Evolutionary conservation across 2,888 invertebrate genomes (phyloP).

Genomic region (Agonopterix alstromeriana): DNA sequence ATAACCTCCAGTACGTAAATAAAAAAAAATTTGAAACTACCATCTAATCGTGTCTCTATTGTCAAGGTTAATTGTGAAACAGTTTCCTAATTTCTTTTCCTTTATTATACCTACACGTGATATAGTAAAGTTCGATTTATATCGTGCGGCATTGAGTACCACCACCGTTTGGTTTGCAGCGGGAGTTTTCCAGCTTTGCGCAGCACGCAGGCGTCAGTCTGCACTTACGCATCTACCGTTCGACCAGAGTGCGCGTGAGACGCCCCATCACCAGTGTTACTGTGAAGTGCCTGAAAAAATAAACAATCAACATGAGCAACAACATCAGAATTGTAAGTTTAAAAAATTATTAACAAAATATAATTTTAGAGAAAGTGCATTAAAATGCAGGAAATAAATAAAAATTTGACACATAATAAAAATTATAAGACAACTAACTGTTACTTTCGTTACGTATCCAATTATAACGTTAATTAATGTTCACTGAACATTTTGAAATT

Average conservation of each 20-base stretch:
- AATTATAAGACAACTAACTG: not conserved
- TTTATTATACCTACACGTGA: constrained; percentile 32
- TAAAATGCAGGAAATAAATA: no score
- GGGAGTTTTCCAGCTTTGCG: constrained; percentile 32
- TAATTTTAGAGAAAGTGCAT: no score
- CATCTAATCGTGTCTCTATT: constrained; percentile 26
- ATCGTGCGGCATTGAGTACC: constrained; percentile 43
- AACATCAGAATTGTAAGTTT: constrained; percentile 62
- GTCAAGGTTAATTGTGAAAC: constrained; percentile 26
- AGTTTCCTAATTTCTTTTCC: constrained; percentile 19
- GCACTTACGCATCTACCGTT: constrained; percentile 44
- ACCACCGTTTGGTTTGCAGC: constrained; percentile 59
- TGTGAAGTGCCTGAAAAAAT: constrained; percentile 47
- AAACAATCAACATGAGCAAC: constrained; percentile 47
- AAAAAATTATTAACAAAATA: no score
- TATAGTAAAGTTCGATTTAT: constrained; percentile 17
- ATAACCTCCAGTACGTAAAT: constrained; percentile 49
- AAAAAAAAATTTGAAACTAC: constrained; percentile 30
- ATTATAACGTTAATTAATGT: not conserved
- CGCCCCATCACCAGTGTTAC: constrained; percentile 36
- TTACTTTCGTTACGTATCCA: not conserved
- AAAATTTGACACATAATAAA: no score
- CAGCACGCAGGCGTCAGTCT: constrained; percentile 38
- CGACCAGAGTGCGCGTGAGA: constrained; percentile 44
- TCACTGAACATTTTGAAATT: constrained; percentile 1